Evolutionary conservation across 2,113 vertebrate genomes (phyloP).

Genomic region (Coracopsis vasa): DNA sequence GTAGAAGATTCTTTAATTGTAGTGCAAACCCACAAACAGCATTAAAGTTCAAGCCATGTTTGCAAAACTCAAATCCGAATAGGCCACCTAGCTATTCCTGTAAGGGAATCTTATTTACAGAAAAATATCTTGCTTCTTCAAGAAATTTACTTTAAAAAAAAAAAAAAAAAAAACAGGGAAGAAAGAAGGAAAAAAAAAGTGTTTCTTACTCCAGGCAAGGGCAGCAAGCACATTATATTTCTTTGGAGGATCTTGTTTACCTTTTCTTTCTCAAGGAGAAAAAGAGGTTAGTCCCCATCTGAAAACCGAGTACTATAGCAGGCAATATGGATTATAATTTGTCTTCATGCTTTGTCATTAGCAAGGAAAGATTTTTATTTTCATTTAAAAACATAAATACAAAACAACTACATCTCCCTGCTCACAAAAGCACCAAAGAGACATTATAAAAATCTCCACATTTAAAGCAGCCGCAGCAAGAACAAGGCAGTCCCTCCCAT

Average conservation of each 20-base stretch:
- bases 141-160: not conserved
- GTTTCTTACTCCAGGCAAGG: not conserved
- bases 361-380: not conserved
- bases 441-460: not conserved
- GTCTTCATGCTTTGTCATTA: not conserved
- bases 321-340: not conserved
- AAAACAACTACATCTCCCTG: not conserved
- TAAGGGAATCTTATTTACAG: not conserved
- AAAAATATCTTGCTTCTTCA: not conserved
- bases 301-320: not conserved
- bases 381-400: not conserved
- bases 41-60: not conserved
- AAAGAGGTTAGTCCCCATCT: not conserved
- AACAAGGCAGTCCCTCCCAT: not conserved
- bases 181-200: not conserved
- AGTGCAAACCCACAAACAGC: not conserved
- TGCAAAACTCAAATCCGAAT: not conserved
- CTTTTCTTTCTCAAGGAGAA: not conserved
- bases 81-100: not conserved
- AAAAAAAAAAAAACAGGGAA: not conserved
- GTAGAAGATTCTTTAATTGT: not conserved
- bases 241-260: not conserved
- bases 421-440: not conserved
- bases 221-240: not conserved
- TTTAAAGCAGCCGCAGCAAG: not conserved